Evolutionary conservation across 2,888 invertebrate species (phyloP), one percentile per base, ranked within the genome.

Genomic region (Laothoe populi): DNA sequence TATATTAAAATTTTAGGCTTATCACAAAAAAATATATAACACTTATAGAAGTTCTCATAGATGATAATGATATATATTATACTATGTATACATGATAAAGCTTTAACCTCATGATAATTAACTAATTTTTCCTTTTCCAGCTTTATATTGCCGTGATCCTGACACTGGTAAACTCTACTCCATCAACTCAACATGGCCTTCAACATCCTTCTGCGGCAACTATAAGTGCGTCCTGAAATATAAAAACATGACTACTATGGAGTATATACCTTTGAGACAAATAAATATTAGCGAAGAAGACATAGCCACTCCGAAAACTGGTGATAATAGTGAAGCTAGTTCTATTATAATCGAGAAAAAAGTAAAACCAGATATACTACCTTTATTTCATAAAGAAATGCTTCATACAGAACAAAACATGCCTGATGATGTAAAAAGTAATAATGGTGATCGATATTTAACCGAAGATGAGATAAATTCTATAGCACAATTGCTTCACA

Each of bases 111-210:
- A 5, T 40, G 2, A 7, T 19, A 16, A 44, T 57, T 4, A 57
- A 19, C 16, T 35, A 19, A 21, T 63, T 16, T 57, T 49, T 57
- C 31, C 11, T 53, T 57, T 88, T 90, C 31, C 88, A 93, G 93
- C 77, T 7, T 76, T 84, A 44, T 87, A 81, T 73, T 93, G 93
- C 68, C 81, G 86, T 67, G 93, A 93, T 72, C 93, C 93, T 21
- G 90, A 92, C 21, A 88, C 92, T 0, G 87, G 86, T 0, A 83
- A 83, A 64, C 73, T 90, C 0, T 77, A 93, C 64, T 68, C 81
- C 5, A 78, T 84, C 0, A 90, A 92, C 67, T 75, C 85, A 21
- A 88, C 90, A 7, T 93, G 93, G 93, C 70, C 80, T 1, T 85
- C 93, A 0, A 74, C 77, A 23, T 75, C 84, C 1, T 93, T 93